These are phyloP conservation scores for Clarias magur DNA, from an alignment of 2,113 vertebrate genomes.

Conservation along the genomic window DNA sequence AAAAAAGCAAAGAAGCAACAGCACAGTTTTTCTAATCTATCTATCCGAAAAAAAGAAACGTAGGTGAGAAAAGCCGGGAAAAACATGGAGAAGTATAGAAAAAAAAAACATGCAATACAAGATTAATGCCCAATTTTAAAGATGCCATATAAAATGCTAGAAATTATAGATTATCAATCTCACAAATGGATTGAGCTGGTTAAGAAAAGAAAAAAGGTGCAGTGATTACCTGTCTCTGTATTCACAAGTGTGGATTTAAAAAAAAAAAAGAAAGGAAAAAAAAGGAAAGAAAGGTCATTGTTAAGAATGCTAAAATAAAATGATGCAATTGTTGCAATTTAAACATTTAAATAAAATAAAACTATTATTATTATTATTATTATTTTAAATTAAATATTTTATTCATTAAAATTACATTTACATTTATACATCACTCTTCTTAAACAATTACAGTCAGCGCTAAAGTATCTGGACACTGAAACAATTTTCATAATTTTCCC, in stretches of 20 bases:
- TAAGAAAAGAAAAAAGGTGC: constrained; percentile 43
- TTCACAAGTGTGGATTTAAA: constrained; percentile 52
- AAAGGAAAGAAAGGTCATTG: constrained; percentile 47
- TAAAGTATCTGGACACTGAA: too few relatives aligned
- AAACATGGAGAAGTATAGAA: background rate
- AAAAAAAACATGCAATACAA: background rate
- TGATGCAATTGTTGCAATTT: background rate
- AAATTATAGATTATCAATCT: background rate
- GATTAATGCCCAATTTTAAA: background rate
- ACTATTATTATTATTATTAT: too few relatives aligned
- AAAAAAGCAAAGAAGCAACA: constrained; percentile 14
- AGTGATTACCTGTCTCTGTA: constrained; percentile 63
- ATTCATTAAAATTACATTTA: too few relatives aligned
- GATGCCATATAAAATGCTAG: background rate
- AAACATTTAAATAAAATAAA: too few relatives aligned
- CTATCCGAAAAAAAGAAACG: constrained; percentile 7
- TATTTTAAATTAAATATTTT: too few relatives aligned
- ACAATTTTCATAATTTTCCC: too few relatives aligned
- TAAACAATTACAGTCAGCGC: background rate
- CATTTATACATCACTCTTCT: background rate
- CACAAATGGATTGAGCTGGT: constrained; percentile 32
- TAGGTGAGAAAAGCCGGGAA: constrained; percentile 8
- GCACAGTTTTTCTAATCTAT: background rate
- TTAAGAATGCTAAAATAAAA: constrained; percentile 33
- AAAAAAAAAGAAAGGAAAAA: constrained; percentile 20